Percentiles rank a stretch among this genome's conserved stretches.
These are phyloP conservation scores for Euproctis similis DNA, from an alignment of 2,888 invertebrate genomes.

Conservation along the genomic window DNA sequence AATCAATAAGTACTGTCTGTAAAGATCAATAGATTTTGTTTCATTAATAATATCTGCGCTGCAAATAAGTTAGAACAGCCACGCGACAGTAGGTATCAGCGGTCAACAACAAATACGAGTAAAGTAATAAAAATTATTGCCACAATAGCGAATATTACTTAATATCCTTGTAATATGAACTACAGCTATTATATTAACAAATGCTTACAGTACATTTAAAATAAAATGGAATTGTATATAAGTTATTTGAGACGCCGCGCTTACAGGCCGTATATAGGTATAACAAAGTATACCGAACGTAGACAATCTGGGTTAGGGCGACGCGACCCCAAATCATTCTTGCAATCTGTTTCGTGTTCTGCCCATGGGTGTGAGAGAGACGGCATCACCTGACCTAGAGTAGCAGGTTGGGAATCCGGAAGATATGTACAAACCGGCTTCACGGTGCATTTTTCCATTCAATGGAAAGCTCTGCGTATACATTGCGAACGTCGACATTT, in stretches of 20 bases:
- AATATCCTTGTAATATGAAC: too few relatives aligned
- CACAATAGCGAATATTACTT: too few relatives aligned
- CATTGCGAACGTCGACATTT: conserved; percentile 38
- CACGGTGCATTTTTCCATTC: conserved; percentile 71
- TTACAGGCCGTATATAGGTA: conserved; percentile 31
- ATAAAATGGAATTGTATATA: too few relatives aligned
- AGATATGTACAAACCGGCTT: conserved; percentile 70
- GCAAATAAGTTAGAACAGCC: too few relatives aligned
- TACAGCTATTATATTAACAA: too few relatives aligned
- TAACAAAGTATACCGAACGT: conserved; percentile 52
- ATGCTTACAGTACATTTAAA: too few relatives aligned
- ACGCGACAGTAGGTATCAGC: too few relatives aligned
- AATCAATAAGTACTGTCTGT: too few relatives aligned
- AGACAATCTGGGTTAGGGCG: conserved; percentile 71
- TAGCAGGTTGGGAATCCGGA: conserved; percentile 75
- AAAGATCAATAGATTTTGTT: too few relatives aligned
- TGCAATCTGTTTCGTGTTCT: conserved; percentile 47
- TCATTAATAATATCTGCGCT: too few relatives aligned
- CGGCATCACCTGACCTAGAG: conserved; percentile 60
- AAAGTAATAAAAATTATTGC: too few relatives aligned
- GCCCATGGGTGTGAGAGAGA: conserved; percentile 50
- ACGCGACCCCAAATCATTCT: conserved; percentile 68
- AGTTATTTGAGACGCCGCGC: conserved; percentile 12
- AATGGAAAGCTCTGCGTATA: conserved; percentile 67
- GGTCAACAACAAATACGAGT: too few relatives aligned